Evolutionary conservation across 2,888 invertebrate genomes (phyloP), one percentile per base, ranked within the genome.

Genomic region (Ectemnius cavifrons): DNA sequence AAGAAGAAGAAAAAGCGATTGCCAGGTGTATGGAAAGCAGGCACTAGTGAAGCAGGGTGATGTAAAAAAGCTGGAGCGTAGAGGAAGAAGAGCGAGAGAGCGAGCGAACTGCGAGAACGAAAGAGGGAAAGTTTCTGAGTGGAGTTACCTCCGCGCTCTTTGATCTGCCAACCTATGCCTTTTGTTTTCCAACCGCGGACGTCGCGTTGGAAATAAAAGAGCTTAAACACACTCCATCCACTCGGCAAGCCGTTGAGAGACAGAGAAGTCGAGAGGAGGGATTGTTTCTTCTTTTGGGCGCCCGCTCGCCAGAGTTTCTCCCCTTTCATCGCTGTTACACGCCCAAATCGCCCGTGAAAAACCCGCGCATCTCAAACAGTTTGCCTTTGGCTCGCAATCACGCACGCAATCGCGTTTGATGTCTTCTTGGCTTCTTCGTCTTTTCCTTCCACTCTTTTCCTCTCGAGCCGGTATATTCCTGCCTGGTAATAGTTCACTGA

Each of bases 161-260:
- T 85, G 84, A 85, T 85, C 85, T 79, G 71, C 63, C 81, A 79
- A 79, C 72, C 73, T 67, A 65, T 71, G 77, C 80, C 82, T 83
- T 84, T 85, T 85, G 84, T 85, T 85, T 84, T 81, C 77, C 76
- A 79, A 83, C 85, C 73, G 81, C 79, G 82, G 79, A 81, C 79
- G 79, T 77, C 73, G 77, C 76, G 69, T 63, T 75, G 71, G 58
- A 82, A 83, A 84, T 84, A 84, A 83, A 83, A 83, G 81, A 82
- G 75, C 79, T 76, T 80, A 79, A 80, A 79, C 79, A 74, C 76
- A 71, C 71, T 77, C 61, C 56, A 45, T 63, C 52, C 20, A 63
- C 59, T 57, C 45, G 37, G 37, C 37, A 4, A 37, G 37, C 37
- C 37, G 37, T 6, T 4, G 37, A 37, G 5, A 37, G 37, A 37